These are phyloP conservation scores for Temnothorax rugatulus DNA, from an alignment of 2,888 invertebrate species.

Conservation along the genomic window DNA sequence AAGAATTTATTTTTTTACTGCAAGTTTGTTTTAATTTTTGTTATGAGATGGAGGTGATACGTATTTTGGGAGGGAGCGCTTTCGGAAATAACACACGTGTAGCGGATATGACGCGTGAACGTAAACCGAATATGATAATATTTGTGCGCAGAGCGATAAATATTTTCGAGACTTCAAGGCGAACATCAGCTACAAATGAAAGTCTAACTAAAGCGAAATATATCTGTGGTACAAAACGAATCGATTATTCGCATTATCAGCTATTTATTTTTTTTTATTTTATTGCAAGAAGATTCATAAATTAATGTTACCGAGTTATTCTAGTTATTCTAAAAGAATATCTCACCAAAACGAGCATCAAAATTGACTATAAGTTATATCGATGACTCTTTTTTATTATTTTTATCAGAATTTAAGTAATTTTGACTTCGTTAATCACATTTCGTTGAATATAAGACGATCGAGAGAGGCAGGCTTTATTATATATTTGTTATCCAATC, in stretches of 20 bases:
- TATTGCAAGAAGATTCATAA: neutral
- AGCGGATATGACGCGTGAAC: conserved; percentile 67
- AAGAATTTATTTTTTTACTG: neutral
- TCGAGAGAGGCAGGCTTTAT: neutral
- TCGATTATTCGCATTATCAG: neutral
- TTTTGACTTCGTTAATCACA: neutral
- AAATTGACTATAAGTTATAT: neutral
- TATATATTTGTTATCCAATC: neutral
- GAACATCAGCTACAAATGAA: conserved; percentile 21
- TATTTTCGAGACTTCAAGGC: conserved; percentile 13
- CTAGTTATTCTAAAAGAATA: neutral
- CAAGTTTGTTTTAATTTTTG: neutral
- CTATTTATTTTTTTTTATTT: neutral
- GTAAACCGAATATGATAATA: conserved; percentile 66
- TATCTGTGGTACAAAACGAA: neutral
- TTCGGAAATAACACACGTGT: conserved; percentile 65
- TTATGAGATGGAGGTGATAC: neutral
- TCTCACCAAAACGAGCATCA: no score
- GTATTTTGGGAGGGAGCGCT: neutral
- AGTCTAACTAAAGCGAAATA: neutral
- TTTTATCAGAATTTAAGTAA: neutral
- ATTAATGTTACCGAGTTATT: neutral
- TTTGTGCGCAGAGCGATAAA: conserved; percentile 64
- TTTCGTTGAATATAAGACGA: neutral
- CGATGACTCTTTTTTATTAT: neutral